Percentiles rank a stretch among this genome's conserved stretches.
Evolutionary conservation across 2,797 vertebrate genomes (phyloP).

Genomic region (Anniella stebbinsi): DNA sequence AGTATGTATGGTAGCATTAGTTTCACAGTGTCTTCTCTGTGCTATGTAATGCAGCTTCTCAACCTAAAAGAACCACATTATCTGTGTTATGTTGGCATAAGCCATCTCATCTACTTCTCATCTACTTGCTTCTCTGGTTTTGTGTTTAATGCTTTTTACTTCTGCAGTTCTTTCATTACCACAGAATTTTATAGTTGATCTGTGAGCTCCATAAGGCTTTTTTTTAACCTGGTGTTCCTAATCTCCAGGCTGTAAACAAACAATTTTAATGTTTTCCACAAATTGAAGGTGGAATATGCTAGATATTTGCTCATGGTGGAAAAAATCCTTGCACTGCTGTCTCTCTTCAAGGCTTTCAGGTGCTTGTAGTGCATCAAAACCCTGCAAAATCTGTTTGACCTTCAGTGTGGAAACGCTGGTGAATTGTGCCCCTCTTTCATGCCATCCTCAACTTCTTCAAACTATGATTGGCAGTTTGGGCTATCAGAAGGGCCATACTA

Average conservation of each 20-base stretch:
- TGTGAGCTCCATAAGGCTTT: background rate
- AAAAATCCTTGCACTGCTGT: background rate
- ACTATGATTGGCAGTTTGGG: background rate
- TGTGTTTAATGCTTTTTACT: background rate
- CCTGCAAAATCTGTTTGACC: background rate
- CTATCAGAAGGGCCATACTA: background rate
- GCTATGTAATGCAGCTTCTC: background rate
- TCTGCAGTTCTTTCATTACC: background rate
- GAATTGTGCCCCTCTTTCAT: no score
- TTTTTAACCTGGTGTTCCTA: background rate
- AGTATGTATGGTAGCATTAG: background rate
- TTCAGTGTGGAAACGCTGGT: background rate
- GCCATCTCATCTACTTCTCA: background rate
- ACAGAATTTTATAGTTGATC: background rate
- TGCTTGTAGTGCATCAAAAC: background rate
- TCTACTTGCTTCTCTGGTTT: no score
- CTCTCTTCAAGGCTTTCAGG: background rate
- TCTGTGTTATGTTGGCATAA: background rate
- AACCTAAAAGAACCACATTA: no score
- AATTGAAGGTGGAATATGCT: background rate
- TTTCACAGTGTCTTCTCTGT: background rate
- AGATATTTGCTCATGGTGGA: background rate
- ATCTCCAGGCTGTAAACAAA: background rate
- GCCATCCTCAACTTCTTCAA: no score
- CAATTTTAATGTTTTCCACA: background rate